These are phyloP conservation scores for Pinna nobilis DNA, from an alignment of 1,140 invertebrate species.

Conservation along the genomic window DNA sequence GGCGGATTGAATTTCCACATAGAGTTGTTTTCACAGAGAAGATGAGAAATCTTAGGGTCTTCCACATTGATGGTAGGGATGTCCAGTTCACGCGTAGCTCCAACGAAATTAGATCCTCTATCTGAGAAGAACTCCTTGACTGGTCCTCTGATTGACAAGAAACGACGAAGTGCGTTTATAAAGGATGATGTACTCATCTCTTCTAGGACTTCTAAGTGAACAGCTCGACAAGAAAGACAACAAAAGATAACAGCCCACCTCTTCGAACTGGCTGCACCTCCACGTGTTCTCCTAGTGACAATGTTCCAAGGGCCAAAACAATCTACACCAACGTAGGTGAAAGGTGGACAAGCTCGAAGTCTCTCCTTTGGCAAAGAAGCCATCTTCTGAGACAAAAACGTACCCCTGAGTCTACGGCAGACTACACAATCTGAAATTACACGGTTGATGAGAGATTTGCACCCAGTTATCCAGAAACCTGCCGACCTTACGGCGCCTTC, in stretches of 20 bases:
- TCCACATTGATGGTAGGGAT: too few relatives aligned
- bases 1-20: too few relatives aligned
- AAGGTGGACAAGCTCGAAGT: constrained; percentile 4
- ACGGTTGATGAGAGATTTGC: neutral
- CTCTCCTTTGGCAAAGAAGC: constrained; percentile 22
- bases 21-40: too few relatives aligned
- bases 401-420: neutral
- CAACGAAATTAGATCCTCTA: too few relatives aligned
- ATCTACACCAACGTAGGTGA: constrained; percentile 16
- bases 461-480: constrained; percentile 15
- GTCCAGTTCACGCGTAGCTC: too few relatives aligned
- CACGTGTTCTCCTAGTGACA: constrained; percentile 9
- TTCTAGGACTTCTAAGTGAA: constrained; percentile 43
- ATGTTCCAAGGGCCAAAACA: constrained; percentile 8
- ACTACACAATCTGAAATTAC: constrained; percentile 5
- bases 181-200: constrained; percentile 35
- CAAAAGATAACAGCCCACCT: constrained; percentile 39
- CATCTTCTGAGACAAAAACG: constrained; percentile 12
- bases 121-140: constrained; percentile 20
- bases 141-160: neutral
- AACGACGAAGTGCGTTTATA: constrained; percentile 39
- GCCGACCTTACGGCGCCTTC: neutral
- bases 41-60: too few relatives aligned
- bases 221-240: constrained; percentile 17
- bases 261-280: constrained; percentile 18